Conservation (phyloP, 2,113 vertebrate genomes). For the Gallinago media region DNA sequence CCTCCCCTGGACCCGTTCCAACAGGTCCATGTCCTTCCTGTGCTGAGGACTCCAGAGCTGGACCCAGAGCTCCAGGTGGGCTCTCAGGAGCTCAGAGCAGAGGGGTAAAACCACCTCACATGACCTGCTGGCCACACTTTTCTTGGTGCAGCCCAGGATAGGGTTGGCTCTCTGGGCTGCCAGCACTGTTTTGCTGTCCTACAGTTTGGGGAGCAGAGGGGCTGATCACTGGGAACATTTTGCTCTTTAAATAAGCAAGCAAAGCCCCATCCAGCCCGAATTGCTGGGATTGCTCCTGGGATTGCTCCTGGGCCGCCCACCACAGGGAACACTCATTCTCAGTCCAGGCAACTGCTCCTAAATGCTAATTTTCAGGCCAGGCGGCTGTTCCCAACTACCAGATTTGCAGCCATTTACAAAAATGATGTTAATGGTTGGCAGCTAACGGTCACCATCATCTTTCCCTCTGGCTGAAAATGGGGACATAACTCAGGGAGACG, state of each 20-base stretch:
- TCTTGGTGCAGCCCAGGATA: too few relatives aligned
- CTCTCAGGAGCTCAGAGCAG: too few relatives aligned
- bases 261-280: fast-evolving
- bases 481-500: background rate
- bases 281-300: too few relatives aligned
- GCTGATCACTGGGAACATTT: fast-evolving
- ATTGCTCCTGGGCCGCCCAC: background rate
- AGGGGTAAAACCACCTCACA: too few relatives aligned
- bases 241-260: background rate
- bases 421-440: background rate
- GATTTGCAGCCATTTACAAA: background rate
- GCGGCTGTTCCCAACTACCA: background rate
- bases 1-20: too few relatives aligned
- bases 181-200: background rate
- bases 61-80: too few relatives aligned
- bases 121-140: too few relatives aligned
- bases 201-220: background rate
- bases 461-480: background rate
- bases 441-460: background rate
- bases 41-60: too few relatives aligned
- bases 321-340: background rate
- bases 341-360: background rate
- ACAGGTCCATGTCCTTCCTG: too few relatives aligned
- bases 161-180: too few relatives aligned
- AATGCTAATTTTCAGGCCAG: background rate